Evolutionary conservation across 2,113 vertebrate species (phyloP), one percentile per base, ranked within the genome.

Genomic region (Chaetorhynchus papuensis): DNA sequence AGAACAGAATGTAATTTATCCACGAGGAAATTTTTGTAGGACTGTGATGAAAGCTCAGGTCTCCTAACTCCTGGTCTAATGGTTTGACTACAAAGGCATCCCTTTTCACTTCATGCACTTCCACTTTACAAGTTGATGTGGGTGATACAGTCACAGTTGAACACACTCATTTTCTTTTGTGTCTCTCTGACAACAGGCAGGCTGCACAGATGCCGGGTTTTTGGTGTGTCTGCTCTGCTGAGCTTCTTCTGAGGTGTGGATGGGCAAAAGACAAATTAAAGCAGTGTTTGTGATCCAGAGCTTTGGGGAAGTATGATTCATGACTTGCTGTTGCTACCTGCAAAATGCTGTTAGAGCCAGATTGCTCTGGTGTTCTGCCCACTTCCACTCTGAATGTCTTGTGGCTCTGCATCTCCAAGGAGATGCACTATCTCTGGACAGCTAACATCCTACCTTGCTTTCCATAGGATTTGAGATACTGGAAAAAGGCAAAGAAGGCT

Each of bases 1-100:
- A 87, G 56, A 79, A 72, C n/a, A 72, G 37, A 63, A 10, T 79
- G 71, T 81, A 60, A 37, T 87, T 96, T 91, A 50, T 89, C 44
- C 85, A 69, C 87, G 94, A 61, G n/a, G 44, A 94, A 59, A 92
- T 90, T 83, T 44, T 77, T 69, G 47, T 61, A 89, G 94, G 79
- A 42, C 39, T 54, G 47, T 47, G 69, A 66, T 95, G 76, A 80
- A 96, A 91, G 59, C 72, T 94, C 28, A 35, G 66, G 90, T 87
- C 83, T 87, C 49, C 61, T 88, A 83, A 65, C 50, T 87, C 35
- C 56, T 81, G 7, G 18, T 80, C 65, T 83, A 80, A 64, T 75
- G 44, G n/a, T 80, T 74, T 76, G 56, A 84, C 77, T 78, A 44
- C 64, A 83, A 77, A 89, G 59, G 75, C 30, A 69, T 41, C 50